Base-by-base conservation (phyloP, 2,113 vertebrate species). In the Trogon melanurus region DNA sequence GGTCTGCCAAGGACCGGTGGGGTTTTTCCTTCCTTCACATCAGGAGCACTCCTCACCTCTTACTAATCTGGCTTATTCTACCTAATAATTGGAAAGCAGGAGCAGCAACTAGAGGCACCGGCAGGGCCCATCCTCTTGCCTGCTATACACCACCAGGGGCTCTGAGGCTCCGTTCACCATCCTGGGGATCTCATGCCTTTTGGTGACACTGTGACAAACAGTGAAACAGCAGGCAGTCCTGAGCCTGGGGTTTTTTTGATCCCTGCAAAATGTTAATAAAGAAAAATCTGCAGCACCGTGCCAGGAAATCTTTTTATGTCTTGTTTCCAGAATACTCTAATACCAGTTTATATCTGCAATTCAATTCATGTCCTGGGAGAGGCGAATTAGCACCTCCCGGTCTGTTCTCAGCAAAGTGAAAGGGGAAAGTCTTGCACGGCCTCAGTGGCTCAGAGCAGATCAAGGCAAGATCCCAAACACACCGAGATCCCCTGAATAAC, bases 271-370 rank as follows among this genome's bases (percentile, higher is more conserved):
- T 62, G 73, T 73, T 94, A 89, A 87, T 65, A 48, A 45, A 91
- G 94, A 93, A 79, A 87, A 93, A 87, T 73, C 69, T 78, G 50
- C 36, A 73, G 81, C 64, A 53, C 47, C 30, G 14, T 48, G 60
- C 78, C 85, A 93, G 90, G 73, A 91, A 95, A 92, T 80, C 50
- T 91, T 94, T 89, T 91, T 48, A 32, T 91, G 65, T 80, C 80
- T 87, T 89, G 73, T 91, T 93, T 94, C 73, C 88, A 83, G 80
- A 38, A 70, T 83, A 47, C 29, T 56, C 62, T n/a, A 60, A 76
- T 47, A 89, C 30, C 34, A 72, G 38, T 87, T 91, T 91, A 47
- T 80, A 83, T 69, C 76, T 89, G 72, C 72, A 94, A 69, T 83
- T 91, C 92, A 73, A 61, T 82, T 84, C 60, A 69, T 54, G 58